phyloP scores from a whole-genome alignment of 1,140 invertebrate species.

The Orchestia grillus region DNA sequence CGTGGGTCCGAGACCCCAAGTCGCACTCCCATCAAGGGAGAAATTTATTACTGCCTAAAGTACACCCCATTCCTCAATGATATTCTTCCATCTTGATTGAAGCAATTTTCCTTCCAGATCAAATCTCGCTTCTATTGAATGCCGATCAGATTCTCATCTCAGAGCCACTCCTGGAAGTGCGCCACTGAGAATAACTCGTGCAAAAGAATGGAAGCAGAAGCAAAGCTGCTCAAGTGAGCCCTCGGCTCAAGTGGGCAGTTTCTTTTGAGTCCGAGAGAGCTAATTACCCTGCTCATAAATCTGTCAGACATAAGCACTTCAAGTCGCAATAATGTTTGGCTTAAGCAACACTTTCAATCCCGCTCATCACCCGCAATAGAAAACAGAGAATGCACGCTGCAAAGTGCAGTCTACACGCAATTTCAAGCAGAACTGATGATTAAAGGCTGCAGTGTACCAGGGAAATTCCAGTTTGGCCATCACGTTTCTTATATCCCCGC shows the following conservation, averaged over 20 bases:
- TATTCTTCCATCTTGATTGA: background rate
- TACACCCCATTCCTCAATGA: background rate
- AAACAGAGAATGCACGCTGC: background rate
- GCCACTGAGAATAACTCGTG: background rate
- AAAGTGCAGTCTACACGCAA: background rate
- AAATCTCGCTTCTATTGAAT: background rate
- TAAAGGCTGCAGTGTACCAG: background rate
- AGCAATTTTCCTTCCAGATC: background rate
- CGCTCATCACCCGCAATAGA: constrained; percentile 8
- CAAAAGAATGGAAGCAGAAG: background rate
- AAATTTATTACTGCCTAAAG: background rate
- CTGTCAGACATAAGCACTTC: constrained; percentile 3
- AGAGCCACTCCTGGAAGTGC: background rate
- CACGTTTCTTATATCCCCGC: background rate
- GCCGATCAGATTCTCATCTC: background rate
- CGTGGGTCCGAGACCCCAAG: background rate
- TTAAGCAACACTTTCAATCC: constrained; percentile 39
- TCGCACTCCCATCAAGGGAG: background rate
- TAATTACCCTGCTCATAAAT: background rate
- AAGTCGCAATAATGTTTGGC: background rate
- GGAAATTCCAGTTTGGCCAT: background rate
- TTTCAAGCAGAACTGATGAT: background rate
- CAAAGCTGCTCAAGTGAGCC: background rate
- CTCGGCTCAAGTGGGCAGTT: background rate
- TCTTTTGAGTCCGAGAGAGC: background rate